Percentiles rank a stretch among this genome's conserved stretches.
phyloP scores from a whole-genome alignment of 2,113 vertebrate genomes.

The Leucosticte australis region DNA sequence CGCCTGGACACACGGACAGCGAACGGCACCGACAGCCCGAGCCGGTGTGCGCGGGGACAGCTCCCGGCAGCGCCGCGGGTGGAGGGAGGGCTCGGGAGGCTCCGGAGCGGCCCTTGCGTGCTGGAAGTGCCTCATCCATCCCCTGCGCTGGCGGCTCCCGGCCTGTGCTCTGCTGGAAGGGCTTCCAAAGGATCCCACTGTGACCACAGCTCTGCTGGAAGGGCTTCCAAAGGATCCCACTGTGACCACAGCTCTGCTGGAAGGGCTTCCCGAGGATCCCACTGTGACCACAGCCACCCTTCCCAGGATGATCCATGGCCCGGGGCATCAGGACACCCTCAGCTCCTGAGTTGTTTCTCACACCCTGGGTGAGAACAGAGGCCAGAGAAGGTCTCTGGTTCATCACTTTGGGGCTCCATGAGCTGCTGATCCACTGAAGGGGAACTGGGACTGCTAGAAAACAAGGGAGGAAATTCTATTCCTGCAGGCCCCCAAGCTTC shows the following conservation, averaged over 20 bases:
- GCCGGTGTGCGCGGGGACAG: not conserved
- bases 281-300: not conserved
- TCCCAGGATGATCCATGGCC: rapidly evolving
- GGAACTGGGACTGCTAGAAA: not conserved
- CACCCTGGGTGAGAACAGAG: rapidly evolving
- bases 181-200: no score
- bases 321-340: not conserved
- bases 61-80: not conserved
- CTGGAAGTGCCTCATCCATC: not conserved
- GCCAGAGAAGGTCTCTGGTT: rapidly evolving
- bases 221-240: no score
- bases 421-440: not conserved
- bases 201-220: not conserved
- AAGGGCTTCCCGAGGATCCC: no score
- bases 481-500: not conserved
- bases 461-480: not conserved
- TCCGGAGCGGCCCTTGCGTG: rapidly evolving
- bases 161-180: not conserved
- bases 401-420: rapidly evolving
- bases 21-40: not conserved
- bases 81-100: rapidly evolving
- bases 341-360: not conserved
- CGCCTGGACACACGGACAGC: slow-evolving; percentile 1
- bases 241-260: no score
- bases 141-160: not conserved